Evolutionary conservation across 2,113 vertebrate genomes (phyloP).

Genomic region (Passerina amoena): DNA sequence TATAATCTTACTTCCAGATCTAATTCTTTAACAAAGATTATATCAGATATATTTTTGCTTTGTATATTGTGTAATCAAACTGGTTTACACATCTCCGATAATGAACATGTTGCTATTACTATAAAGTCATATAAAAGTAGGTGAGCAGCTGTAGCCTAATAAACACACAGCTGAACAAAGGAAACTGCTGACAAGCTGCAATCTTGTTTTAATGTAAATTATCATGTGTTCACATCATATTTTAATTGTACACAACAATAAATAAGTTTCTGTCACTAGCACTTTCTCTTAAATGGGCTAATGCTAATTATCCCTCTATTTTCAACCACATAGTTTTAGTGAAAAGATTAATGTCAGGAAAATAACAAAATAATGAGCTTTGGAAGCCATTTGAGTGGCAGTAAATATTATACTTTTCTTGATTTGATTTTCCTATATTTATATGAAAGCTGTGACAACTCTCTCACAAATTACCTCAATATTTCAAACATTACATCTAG

Average conservation of each 20-base stretch:
- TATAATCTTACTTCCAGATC: neutral
- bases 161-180: conserved; percentile 48
- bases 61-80: conserved; percentile 20
- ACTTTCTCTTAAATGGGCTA: conserved; percentile 50
- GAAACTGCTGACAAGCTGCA: conserved; percentile 32
- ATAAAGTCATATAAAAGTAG: conserved; percentile 39
- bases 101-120: conserved; percentile 51
- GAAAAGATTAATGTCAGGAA: neutral
- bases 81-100: conserved; percentile 15
- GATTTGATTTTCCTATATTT: neutral
- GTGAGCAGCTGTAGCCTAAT: conserved; percentile 52
- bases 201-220: conserved; percentile 53
- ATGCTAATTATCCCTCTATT: conserved; percentile 53
- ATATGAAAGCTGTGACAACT: neutral
- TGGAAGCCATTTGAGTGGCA: neutral
- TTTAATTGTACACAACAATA: conserved; percentile 19
- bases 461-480: neutral
- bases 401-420: neutral
- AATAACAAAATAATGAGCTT: neutral
- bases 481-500: neutral
- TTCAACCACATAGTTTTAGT: neutral
- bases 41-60: neutral
- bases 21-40: neutral
- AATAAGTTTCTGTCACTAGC: conserved; percentile 14
- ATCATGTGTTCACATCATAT: conserved; percentile 25